Evolutionary conservation across 2,888 invertebrate genomes (phyloP).

Genomic region (Cetonia aurata): DNA sequence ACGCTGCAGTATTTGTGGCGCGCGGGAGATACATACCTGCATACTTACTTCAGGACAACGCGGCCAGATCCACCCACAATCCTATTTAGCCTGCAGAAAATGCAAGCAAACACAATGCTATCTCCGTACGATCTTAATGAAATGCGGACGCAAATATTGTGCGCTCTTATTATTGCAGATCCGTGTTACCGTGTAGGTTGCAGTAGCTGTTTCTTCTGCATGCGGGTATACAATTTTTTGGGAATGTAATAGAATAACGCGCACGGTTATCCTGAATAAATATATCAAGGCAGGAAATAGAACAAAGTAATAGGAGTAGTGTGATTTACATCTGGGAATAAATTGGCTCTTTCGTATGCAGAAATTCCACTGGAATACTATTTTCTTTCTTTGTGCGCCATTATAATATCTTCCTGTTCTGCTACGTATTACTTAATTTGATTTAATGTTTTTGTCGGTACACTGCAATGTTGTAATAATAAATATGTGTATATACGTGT

Average conservation of each 20-base stretch:
- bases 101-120: conserved; percentile 30
- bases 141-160: conserved; percentile 23
- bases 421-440: too few species aligned
- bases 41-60: conserved; percentile 16
- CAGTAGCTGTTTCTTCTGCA: neutral
- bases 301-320: too few species aligned
- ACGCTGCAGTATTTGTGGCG: conserved; percentile 23
- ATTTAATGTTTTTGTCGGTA: too few species aligned
- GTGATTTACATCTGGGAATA: too few species aligned
- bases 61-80: conserved; percentile 4
- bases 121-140: conserved; percentile 32
- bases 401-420: too few species aligned
- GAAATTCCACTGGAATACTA: too few species aligned
- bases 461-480: too few species aligned
- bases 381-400: too few species aligned
- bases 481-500: too few species aligned
- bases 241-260: neutral
- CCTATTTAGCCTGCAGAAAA: conserved; percentile 29
- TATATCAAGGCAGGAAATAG: too few species aligned
- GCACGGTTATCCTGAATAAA: too few species aligned
- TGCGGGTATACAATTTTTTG: neutral
- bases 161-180: conserved; percentile 12
- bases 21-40: conserved; percentile 10
- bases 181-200: neutral
- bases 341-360: too few species aligned